These are phyloP conservation scores for Drosophila rellima DNA, from an alignment of 2,888 invertebrate species.

Conservation along the genomic window DNA sequence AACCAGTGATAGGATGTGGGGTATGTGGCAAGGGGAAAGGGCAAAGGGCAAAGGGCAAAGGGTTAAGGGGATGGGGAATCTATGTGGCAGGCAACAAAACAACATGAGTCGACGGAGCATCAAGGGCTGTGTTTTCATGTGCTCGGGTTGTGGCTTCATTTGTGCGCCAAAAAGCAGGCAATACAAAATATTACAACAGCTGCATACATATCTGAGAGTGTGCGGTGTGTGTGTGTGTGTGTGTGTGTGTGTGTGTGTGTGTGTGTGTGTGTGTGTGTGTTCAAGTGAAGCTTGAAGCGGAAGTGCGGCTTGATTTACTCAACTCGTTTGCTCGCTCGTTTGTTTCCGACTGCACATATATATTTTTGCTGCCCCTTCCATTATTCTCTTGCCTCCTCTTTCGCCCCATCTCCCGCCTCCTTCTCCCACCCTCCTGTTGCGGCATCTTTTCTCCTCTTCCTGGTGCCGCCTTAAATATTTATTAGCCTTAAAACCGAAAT, in stretches of 20 bases:
- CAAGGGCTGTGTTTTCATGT: slow-evolving; percentile 7
- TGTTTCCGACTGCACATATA: slow-evolving; percentile 73
- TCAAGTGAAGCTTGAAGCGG: slow-evolving; percentile 69
- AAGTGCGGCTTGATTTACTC: slow-evolving; percentile 80
- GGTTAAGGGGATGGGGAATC: background rate
- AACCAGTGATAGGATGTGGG: background rate
- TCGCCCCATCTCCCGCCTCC: background rate
- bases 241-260: slow-evolving; percentile 3
- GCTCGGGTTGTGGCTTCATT: slow-evolving; percentile 49
- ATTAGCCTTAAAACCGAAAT: slow-evolving; percentile 69
- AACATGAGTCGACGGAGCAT: slow-evolving; percentile 13
- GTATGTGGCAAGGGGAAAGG: background rate
- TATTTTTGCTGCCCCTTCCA: slow-evolving; percentile 50
- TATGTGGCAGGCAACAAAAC: slow-evolving; percentile 20
- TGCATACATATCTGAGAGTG: slow-evolving; percentile 19
- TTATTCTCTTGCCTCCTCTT: background rate
- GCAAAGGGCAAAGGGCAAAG: background rate
- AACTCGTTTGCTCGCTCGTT: slow-evolving; percentile 79
- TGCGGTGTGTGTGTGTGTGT: background rate
- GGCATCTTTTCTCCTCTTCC: slow-evolving; percentile 26
- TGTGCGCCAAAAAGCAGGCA: slow-evolving; percentile 64
- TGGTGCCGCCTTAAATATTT: slow-evolving; percentile 67
- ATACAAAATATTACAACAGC: slow-evolving; percentile 50
- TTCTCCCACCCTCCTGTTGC: background rate
- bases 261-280: slow-evolving; percentile 10